Evolutionary conservation across 2,797 vertebrate genomes (phyloP), one percentile per base, ranked within the genome.

Genomic region (Alauda arvensis): DNA sequence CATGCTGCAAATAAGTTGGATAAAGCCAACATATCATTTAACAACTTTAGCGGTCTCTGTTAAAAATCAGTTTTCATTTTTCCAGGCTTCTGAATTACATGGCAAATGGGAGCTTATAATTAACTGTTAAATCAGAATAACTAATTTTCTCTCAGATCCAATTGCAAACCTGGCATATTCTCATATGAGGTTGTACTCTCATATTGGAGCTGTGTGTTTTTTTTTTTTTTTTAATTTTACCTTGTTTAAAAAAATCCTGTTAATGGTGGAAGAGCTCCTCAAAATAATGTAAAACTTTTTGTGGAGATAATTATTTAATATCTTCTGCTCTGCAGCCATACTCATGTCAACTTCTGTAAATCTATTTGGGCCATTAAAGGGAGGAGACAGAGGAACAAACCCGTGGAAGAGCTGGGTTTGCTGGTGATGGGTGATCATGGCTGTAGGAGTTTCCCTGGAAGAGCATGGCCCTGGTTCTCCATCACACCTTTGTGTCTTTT

Each of bases 51-150:
- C 28, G 52, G 31, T 60, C 62, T 85, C 45, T 63, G 34, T 39
- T 88, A n/a, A 88, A 88, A 87, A 49, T 49, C 39, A 57, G 62
- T 83, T 80, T 49, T 78, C 29, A 3, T 83, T 77, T 57, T 87
- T 83, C 43, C 26, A 37, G 77, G 39, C 67, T 87, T 85, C 46
- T 76, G 80, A 88, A 67, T 89, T 94, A 60, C 45, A 24, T 66
- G 80, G 71, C 46, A 92, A 91, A 89, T 51, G 46, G 68, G 80
- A 92, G 48, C 70, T 92, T 89, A 68, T 88, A 86, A 90, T 95
- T 87, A 94, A 66, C 62, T 78, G n/a, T 89, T 92, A 79, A 85
- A 69, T 88, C 66, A 60, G 78, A 85, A 62, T 89, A 74, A 87
- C 63, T 86, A 40, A 66, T 91, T 92, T 88, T 83, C 57, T 77